phyloP scores from a whole-genome alignment of 2,797 vertebrate genomes.

The Onychomys leucogaster region DNA sequence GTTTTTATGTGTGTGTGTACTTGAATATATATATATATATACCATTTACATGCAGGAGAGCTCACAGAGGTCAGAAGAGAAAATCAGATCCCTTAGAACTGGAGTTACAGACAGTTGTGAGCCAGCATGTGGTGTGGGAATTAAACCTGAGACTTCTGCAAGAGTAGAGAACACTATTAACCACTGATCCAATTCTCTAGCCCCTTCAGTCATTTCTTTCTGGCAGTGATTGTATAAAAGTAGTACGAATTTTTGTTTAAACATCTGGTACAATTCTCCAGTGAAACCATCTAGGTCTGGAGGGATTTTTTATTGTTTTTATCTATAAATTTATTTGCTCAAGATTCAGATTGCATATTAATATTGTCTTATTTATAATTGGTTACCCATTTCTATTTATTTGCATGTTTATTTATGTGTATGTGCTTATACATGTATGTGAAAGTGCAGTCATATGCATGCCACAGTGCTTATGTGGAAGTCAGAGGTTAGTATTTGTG shows the following conservation, averaged over 20 bases:
- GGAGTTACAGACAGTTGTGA: background rate
- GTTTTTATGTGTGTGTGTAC: background rate
- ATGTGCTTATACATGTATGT: background rate
- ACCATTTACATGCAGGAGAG: background rate
- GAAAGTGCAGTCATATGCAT: background rate
- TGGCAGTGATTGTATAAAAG: background rate
- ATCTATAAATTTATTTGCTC: conserved; percentile 23
- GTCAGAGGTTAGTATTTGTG: background rate
- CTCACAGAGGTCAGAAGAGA: background rate
- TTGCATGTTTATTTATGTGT: background rate
- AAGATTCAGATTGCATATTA: background rate
- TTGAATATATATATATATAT: background rate
- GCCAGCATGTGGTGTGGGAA: background rate
- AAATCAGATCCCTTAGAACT: background rate
- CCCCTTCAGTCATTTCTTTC: background rate
- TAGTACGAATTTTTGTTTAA: conserved; percentile 29
- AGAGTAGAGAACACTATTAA: background rate
- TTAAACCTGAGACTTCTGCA: background rate
- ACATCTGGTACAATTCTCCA: conserved; percentile 27
- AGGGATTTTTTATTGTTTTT: background rate
- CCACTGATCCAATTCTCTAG: background rate
- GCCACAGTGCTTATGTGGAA: background rate
- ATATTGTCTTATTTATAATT: background rate
- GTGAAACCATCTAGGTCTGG: background rate
- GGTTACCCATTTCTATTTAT: background rate